Evolutionary conservation across 1,140 invertebrate genomes (phyloP).

Genomic region (Metopolophium dirhodum): DNA sequence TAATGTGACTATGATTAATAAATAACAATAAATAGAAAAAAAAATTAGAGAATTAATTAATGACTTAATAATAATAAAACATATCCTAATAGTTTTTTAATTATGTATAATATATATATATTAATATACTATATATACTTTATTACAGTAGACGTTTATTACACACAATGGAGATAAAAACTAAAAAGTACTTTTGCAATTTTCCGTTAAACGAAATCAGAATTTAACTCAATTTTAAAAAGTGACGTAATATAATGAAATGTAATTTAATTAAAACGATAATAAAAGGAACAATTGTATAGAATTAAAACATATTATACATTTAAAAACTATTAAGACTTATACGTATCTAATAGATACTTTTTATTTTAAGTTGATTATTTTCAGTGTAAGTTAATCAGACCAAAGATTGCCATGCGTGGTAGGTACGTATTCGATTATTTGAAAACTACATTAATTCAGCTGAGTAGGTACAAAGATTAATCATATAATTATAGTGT

Average conservation of each 20-base stretch:
- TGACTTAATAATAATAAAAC: background rate
- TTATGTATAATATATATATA: background rate
- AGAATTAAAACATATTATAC: too few relatives aligned
- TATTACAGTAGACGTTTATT: background rate
- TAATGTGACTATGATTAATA: background rate
- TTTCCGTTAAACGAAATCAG: background rate
- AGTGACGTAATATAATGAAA: background rate
- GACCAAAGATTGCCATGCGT: background rate
- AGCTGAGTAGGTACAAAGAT: background rate
- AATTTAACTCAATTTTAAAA: background rate
- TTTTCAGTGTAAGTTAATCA: too few relatives aligned
- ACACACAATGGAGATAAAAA: background rate
- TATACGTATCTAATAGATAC: too few relatives aligned
- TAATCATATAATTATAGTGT: conserved; percentile 15
- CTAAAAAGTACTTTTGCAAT: background rate
- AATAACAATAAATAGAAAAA: background rate
- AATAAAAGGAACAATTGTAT: background rate
- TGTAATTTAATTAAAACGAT: background rate
- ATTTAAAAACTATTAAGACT: too few relatives aligned
- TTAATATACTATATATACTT: background rate
- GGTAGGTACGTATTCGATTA: background rate
- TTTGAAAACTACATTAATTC: conserved; percentile 18
- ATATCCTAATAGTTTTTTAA: background rate
- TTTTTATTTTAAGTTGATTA: too few relatives aligned
- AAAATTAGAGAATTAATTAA: background rate